phyloP scores from a whole-genome alignment of 2,888 invertebrate species.

The Scelioninae gen. 2 region DNA sequence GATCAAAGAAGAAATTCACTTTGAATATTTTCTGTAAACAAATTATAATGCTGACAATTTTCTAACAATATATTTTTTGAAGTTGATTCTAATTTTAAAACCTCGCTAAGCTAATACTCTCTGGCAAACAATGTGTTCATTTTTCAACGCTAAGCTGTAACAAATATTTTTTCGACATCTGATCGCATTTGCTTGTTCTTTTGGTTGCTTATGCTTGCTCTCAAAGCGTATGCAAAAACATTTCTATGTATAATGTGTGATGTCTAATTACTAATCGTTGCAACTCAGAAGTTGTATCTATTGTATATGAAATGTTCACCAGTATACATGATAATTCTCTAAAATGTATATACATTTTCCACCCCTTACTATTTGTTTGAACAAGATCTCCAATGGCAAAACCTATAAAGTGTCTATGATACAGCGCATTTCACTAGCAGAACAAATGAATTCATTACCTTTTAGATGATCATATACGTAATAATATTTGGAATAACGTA shows the following conservation, averaged over 20 bases:
- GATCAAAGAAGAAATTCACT: background rate
- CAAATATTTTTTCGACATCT: constrained; percentile 47
- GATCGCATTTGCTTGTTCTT: constrained; percentile 31
- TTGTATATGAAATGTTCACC: background rate
- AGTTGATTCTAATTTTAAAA: constrained; percentile 40
- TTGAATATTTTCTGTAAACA: background rate
- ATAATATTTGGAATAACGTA: constrained; percentile 46
- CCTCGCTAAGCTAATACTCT: constrained; percentile 38
- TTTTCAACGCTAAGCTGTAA: constrained; percentile 46
- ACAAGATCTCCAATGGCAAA: constrained; percentile 29
- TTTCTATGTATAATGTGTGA: constrained; percentile 37
- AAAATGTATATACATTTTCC: constrained; percentile 10
- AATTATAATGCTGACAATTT: constrained; percentile 1
- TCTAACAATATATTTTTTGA: background rate
- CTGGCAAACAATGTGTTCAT: constrained; percentile 47
- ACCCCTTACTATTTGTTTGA: constrained; percentile 16
- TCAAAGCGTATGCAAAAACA: constrained; percentile 54
- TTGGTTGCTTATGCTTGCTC: constrained; percentile 48
- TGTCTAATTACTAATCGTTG: constrained; percentile 12
- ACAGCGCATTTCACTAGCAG: constrained; percentile 26
- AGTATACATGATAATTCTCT: constrained; percentile 22
- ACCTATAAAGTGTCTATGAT: constrained; percentile 13
- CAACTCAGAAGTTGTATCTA: background rate
- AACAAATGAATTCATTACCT: constrained; percentile 19
- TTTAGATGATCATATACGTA: constrained; percentile 20